Conservation (phyloP, 1,140 invertebrate genomes). For the Hermatobates lingyangjiaoensis region DNA sequence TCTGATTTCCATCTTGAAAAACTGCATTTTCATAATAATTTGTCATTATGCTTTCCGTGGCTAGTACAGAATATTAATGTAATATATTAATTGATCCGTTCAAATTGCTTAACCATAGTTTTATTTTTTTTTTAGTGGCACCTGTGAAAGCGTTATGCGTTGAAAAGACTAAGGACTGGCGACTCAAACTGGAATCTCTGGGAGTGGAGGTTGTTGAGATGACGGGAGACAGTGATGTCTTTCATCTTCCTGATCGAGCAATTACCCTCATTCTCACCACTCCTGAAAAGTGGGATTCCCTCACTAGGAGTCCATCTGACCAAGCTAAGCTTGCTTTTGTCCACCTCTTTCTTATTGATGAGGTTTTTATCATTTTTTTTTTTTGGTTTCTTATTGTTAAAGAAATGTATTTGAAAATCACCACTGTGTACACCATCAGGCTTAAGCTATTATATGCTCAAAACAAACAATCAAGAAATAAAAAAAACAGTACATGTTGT, state of each 20-base stretch:
- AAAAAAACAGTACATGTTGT: too few species aligned
- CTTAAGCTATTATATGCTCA: too few species aligned
- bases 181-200: conserved; percentile 40
- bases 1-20: too few species aligned
- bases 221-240: conserved; percentile 49
- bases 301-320: conserved; percentile 52
- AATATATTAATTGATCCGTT: not conserved
- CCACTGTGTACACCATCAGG: too few species aligned
- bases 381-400: too few species aligned
- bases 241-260: conserved; percentile 30
- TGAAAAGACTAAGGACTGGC: conserved; percentile 51
- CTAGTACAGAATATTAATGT: not conserved
- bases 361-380: conserved; percentile 33
- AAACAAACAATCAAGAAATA: too few species aligned
- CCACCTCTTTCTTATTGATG: conserved; percentile 61
- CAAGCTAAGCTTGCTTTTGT: conserved; percentile 38
- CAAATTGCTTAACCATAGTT: not conserved
- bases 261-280: conserved; percentile 53
- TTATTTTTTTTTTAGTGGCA: conserved; percentile 37
- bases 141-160: conserved; percentile 63
- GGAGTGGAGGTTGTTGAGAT: conserved; percentile 44
- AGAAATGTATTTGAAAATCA: too few species aligned
- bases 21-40: not conserved
- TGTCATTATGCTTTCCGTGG: not conserved
- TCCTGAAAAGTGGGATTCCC: conserved; percentile 67